Base-by-base conservation (phyloP, 2,113 vertebrate species). In the Protomyctophum bolini region DNA sequence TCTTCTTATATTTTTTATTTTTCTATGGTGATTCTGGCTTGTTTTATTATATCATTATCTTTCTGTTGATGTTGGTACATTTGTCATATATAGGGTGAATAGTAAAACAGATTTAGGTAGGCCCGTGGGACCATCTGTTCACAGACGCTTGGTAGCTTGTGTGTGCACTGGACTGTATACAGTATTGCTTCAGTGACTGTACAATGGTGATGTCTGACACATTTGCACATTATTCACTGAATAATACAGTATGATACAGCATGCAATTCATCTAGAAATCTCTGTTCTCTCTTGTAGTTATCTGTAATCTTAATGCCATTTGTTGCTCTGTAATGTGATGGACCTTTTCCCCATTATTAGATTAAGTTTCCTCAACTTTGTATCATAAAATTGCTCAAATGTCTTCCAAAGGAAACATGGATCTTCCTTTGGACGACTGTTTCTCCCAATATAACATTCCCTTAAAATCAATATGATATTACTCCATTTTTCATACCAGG, bases 391-490 rank as follows among this genome's bases (percentile, higher is more conserved):
- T 66, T 63, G 68, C 76, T 51, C 10, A 46, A 15, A 15, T 15
- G 1, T 67, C 54, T 1, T 15, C 51, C 46, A 21, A 51, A 64
- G 77, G 67, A 86, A 80, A 84, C 65, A 76, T 62, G 46, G 67
- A 57, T 79, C 63, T 75, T 76, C 66, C 78, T 74, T 75, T 83
- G 72, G 73, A 84, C 12, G 48, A 73, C 69, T 7, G 58, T 74
- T 83, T 79, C 66, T 83, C 60, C 65, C 70, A 71, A 77, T 83
- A 77, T 83, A 65, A 81, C 86, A 77, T 83, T 71, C 78, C 67
- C 78, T 71, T 66, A 82, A 77, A 90, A 89, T 92, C 91, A 87
- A 91, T 91, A 84, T 80, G 73, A 88, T 85, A 91, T 87, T 81
- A 81, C 80, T 88, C 72, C 65, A 80, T 91, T 87, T 79, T 76